phyloP scores from a whole-genome alignment of 2,888 invertebrate genomes.

The Drosophila peninsularis region DNA sequence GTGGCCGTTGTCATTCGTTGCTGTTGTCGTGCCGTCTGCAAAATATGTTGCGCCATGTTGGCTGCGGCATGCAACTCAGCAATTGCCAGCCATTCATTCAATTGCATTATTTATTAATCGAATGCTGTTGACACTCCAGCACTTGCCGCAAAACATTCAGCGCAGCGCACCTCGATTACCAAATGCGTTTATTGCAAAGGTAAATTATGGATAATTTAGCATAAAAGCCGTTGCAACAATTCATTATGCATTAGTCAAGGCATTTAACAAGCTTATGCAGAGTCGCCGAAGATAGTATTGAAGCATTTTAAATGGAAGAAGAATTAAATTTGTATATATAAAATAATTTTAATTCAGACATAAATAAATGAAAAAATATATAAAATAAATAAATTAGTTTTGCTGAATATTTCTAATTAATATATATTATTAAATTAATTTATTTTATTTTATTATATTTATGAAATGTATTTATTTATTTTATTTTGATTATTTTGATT shows the following conservation, averaged over 20 bases:
- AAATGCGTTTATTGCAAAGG: constrained; percentile 8
- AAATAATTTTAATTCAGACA: too few relatives aligned
- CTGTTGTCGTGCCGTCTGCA: constrained; percentile 40
- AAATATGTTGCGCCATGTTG: constrained; percentile 52
- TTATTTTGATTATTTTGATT: too few relatives aligned
- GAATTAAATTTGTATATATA: too few relatives aligned
- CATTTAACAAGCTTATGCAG: background rate
- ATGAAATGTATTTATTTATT: too few relatives aligned
- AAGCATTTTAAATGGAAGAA: background rate
- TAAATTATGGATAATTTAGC: constrained; percentile 1
- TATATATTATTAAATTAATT: too few relatives aligned
- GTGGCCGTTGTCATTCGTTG: constrained; percentile 11
- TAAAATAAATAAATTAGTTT: background rate
- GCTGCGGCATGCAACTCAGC: constrained; percentile 37
- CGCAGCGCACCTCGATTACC: constrained; percentile 9
- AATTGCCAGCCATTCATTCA: constrained; percentile 57
- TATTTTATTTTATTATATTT: too few relatives aligned
- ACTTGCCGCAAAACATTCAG: constrained; percentile 29
- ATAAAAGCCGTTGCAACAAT: background rate
- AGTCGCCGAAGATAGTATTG: background rate
- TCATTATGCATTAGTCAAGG: background rate
- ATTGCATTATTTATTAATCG: constrained; percentile 71
- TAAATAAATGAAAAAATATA: background rate
- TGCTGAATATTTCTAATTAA: background rate
- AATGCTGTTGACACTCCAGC: constrained; percentile 64